Conservation (phyloP, 1,140 invertebrate species). For the Mya arenaria region DNA sequence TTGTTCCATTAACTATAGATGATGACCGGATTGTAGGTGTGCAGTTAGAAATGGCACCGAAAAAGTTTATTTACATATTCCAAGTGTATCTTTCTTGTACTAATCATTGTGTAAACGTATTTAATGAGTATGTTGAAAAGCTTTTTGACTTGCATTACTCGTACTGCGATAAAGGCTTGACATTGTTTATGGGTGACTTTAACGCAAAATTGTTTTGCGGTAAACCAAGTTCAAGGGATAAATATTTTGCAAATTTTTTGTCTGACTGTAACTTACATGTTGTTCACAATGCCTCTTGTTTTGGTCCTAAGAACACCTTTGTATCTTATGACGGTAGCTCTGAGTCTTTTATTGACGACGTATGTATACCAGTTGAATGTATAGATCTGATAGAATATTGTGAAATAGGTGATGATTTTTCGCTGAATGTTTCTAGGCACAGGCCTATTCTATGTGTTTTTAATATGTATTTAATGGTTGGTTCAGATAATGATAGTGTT, state of each 20-base stretch:
- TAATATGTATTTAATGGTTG: not conserved
- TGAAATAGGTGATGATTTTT: not conserved
- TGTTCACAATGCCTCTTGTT: too few relatives aligned
- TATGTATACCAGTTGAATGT: not conserved
- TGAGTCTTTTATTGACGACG: not conserved
- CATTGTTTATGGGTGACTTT: too few relatives aligned
- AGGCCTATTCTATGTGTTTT: conserved; percentile 3
- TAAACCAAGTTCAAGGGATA: too few relatives aligned
- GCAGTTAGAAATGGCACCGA: conserved; percentile 10
- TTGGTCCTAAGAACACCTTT: too few relatives aligned
- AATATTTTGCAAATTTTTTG: too few relatives aligned
- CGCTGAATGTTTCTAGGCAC: conserved; percentile 20
- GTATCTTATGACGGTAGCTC: too few relatives aligned
- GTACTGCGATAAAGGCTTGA: too few relatives aligned
- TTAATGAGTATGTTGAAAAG: conserved; percentile 15
- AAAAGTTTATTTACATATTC: conserved; percentile 8
- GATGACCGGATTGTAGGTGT: conserved; percentile 25
- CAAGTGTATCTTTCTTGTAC: conserved; percentile 28
- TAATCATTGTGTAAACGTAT: conserved; percentile 6
- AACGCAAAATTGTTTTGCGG: too few relatives aligned
- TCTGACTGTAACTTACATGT: too few relatives aligned
- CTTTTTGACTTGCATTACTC: conserved; percentile 2
- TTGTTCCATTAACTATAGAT: conserved; percentile 11
- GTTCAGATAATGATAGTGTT: not conserved
- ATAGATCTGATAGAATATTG: not conserved